Percentiles rank a stretch among this genome's conserved stretches.
Conservation (phyloP, 1,140 invertebrate genomes). For the Patella vulgata region DNA sequence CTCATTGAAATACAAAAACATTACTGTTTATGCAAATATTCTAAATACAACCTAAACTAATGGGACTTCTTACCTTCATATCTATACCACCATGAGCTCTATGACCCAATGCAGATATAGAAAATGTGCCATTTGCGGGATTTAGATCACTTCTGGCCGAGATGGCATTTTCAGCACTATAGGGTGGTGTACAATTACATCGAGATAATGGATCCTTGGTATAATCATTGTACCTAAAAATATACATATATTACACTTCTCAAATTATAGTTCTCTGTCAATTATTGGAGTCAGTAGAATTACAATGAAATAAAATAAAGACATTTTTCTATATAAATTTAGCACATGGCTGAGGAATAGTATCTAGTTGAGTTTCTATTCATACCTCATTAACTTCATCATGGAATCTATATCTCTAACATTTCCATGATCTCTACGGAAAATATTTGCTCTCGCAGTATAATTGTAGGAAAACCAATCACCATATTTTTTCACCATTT, state of each 20-base stretch:
- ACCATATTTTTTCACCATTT: slow-evolving; percentile 73
- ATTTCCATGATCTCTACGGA: slow-evolving; percentile 56
- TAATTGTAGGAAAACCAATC: slow-evolving; percentile 74
- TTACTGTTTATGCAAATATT: no score
- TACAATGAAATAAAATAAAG: neutral
- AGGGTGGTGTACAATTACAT: slow-evolving; percentile 79
- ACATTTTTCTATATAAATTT: neutral
- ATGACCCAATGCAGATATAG: slow-evolving; percentile 74
- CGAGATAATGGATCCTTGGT: slow-evolving; percentile 75
- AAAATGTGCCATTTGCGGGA: slow-evolving; percentile 75
- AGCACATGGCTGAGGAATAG: neutral
- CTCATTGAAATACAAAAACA: no score
- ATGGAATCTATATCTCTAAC: slow-evolving; percentile 59
- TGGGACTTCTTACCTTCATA: slow-evolving; percentile 74
- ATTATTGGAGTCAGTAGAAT: neutral
- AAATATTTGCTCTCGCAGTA: slow-evolving; percentile 63
- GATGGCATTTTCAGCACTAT: slow-evolving; percentile 79
- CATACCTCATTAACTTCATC: slow-evolving; percentile 64
- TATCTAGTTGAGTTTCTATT: neutral
- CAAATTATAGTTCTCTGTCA: no score
- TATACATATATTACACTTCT: neutral
- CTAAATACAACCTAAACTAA: no score
- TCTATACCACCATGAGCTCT: slow-evolving; percentile 75
- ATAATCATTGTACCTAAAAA: slow-evolving; percentile 76
- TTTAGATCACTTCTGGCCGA: slow-evolving; percentile 79